Evolutionary conservation across 2,113 vertebrate genomes (phyloP), one percentile per base, ranked within the genome.

Genomic region (Rostratula benghalensis): DNA sequence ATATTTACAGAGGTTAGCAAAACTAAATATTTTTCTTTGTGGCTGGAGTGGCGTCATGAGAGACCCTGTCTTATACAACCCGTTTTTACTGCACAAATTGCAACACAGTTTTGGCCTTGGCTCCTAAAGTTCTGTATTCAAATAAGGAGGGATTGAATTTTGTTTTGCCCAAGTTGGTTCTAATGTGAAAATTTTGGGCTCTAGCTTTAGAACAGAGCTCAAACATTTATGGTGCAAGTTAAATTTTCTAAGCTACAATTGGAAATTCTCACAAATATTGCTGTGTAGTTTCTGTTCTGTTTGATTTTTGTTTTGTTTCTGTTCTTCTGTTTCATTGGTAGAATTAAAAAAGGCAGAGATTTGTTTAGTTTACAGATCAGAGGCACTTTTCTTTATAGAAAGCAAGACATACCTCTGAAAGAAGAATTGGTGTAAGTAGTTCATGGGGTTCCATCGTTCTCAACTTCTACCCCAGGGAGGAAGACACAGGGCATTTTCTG

Each of bases 1-100:
- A 21, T 82, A 92, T 94, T 89, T 96, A 85, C 87, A 70, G 79
- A 89, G 57, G 83, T 82, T 92, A 93, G 63, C 57, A 85, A 73
- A 95, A 54, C 46, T 57, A 97, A 95, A 83, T 95, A 65, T 92
- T 95, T 93, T 97, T 83, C 61, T 94, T 95, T 65, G 70, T 91
- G 87, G 81, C 46, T 15, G 1, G 51, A 91, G 75, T 65, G 37
- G 64, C 64, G 46, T 93, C 73, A 69, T 70, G 89, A 93, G 67
- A 46, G 68, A 93, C 69, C 23, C 45, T 83, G 51, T 87, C 53
- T 93, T 82, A 84, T 78, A 95, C 76, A 93, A 79, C 57, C 27
- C 33, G 0, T 81, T 94, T 93, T 92, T 92, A 79, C 70, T 79
- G 50, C 43, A 23, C 5, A 5, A 71, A 63, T 90, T 96, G 68